Percentiles rank a stretch among this genome's conserved stretches.
phyloP scores from a whole-genome alignment of 2,797 vertebrate species.

The Sebastes hopkinsi region DNA sequence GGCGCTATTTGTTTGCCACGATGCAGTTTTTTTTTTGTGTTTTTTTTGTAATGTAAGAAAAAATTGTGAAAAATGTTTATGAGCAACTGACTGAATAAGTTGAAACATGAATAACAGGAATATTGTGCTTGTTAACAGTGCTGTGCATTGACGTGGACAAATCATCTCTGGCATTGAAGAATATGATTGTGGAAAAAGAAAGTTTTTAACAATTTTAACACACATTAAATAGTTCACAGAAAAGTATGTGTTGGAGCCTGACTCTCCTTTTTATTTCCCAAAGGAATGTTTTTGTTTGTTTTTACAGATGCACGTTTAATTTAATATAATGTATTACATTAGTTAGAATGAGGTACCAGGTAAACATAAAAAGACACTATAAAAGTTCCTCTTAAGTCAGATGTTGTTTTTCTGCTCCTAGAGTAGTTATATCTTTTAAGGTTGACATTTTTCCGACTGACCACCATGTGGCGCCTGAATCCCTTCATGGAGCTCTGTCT shows the following conservation, averaged over 20 bases:
- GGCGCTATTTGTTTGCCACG: not conserved
- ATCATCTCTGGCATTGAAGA: conserved; percentile 6
- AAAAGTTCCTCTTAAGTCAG: not conserved
- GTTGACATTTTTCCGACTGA: not conserved
- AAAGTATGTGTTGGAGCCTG: not conserved
- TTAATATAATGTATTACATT: not conserved
- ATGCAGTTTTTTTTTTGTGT: not conserved
- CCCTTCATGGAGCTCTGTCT: not conserved
- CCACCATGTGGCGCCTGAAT: conserved; percentile 68
- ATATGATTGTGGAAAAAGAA: not conserved
- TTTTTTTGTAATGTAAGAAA: conserved; percentile 1
- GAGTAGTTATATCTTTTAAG: not conserved
- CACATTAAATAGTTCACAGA: conserved; percentile 39
- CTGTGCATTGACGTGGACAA: conserved; percentile 31
- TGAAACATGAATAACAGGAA: not conserved
- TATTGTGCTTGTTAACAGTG: conserved; percentile 37
- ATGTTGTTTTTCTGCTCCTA: not conserved
- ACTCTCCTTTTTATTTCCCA: not conserved
- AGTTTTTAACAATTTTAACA: conserved; percentile 66
- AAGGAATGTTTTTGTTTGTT: not conserved
- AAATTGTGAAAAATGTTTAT: not conserved
- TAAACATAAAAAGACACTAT: not conserved
- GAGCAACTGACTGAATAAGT: not conserved
- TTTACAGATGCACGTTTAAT: not conserved
- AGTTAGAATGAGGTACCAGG: not conserved